A percentile compares a stretch with the other conserved stretches of the same genome.
Conservation (phyloP, 2,888 invertebrate genomes). For the Scaptomyza parva region DNA sequence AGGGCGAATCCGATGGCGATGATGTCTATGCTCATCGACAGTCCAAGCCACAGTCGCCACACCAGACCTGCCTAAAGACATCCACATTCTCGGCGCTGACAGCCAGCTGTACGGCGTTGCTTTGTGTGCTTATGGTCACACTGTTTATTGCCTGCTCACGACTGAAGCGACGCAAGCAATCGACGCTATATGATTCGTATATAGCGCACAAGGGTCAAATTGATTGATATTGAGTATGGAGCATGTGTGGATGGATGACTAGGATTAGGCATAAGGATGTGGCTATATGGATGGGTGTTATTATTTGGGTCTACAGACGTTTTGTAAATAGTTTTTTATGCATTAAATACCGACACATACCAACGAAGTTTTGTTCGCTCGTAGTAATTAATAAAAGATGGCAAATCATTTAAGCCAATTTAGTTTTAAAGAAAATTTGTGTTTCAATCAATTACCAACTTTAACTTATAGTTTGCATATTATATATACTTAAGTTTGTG, state of each 20-base stretch:
- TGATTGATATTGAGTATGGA: constrained; percentile 78
- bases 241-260: neutral
- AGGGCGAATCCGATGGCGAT: constrained; percentile 89
- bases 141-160: constrained; percentile 91
- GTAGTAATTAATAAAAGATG: constrained; percentile 35
- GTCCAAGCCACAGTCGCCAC: constrained; percentile 48
- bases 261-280: constrained; percentile 3
- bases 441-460: neutral
- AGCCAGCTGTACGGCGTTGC: constrained; percentile 88
- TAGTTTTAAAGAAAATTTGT: neutral
- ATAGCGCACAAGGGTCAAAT: constrained; percentile 89
- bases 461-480: too few relatives aligned
- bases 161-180: constrained; percentile 87
- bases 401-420: constrained; percentile 8
- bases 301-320: constrained; percentile 28
- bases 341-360: constrained; percentile 34
- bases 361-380: constrained; percentile 60
- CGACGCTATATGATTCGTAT: constrained; percentile 86
- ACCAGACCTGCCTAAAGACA: constrained; percentile 88
- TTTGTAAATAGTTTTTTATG: constrained; percentile 67
- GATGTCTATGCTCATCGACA: constrained; percentile 69
- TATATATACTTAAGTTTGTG: too few relatives aligned
- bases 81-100: constrained; percentile 89
- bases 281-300: constrained; percentile 18
- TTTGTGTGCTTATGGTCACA: constrained; percentile 90